Evolutionary conservation across 35 echinoderm and acorn worm genomes (phyloP), one percentile per base, ranked within the genome.

Genomic region (Holothuria glaberrima): DNA sequence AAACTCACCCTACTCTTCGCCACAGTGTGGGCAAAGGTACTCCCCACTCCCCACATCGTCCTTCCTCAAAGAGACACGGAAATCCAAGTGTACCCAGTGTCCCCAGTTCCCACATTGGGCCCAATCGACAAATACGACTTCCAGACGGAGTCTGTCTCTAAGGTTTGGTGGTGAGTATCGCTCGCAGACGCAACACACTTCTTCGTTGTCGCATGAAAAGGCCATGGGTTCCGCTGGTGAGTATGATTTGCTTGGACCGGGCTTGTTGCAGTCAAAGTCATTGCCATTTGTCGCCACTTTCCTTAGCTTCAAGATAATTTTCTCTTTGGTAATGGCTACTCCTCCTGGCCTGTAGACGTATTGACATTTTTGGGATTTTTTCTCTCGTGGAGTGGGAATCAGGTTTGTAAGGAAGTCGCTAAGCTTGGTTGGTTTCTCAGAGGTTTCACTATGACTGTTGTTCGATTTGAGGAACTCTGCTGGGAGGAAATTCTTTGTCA

Each of bases 291-390:
- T 6, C 21, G 36, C 30, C 29, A 75, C 71, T 75, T 75, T 75
- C 71, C 28, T 75, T 75, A 75, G 29, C 71, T 75, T 75, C 0
- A 75, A 31, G 71, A 75, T 44, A 28, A 86, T 68, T 25, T 67
- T 86, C 20, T 86, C 31, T 67, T 86, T 35, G 6, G 83, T 86
- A 26, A 65, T 86, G 83, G 78, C 35, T 41, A 75, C 71, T 30
- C 71, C 71, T 41, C 71, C 71, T 20, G 71, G 71, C 1, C 52
- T 50, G 52, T 82, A 7, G 25, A 17, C 48, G 25, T 6, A 82
- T 59, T 56, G 12, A 24, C 52, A 41, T 35, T 56, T 82, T 22
- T 22, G 2, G 6, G 78, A 1, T 82, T 82, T 50, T 82, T 9
- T 50, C 24, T 50, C 21, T 59, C 54, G 21, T 48, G 5, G 44